These are phyloP conservation scores for Chaetogeoica ovagalla DNA, from an alignment of 2,888 invertebrate species.

Conservation along the genomic window DNA sequence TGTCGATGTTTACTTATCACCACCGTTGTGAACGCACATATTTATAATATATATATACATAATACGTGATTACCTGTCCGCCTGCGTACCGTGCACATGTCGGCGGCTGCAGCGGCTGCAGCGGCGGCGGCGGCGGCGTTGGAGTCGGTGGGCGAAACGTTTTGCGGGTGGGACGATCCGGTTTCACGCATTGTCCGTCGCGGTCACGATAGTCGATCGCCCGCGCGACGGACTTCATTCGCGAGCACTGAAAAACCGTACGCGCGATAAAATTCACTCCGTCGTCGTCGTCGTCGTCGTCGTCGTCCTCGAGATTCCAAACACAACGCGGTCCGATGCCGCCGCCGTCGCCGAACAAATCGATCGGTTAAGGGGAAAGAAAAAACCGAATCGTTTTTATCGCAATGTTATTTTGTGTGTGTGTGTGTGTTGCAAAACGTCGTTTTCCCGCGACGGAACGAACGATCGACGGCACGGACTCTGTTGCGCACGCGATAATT, in stretches of 20 bases:
- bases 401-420: no score
- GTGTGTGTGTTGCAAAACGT: no score
- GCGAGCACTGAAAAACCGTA: neutral
- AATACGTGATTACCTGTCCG: constrained; percentile 25
- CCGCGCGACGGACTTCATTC: neutral
- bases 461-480: constrained; percentile 15
- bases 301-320: no score
- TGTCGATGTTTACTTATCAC: no score
- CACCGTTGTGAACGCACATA: no score
- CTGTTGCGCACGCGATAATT: constrained; percentile 13
- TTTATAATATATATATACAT: no score
- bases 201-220: neutral
- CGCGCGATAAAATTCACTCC: neutral
- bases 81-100: constrained; percentile 23
- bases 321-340: neutral
- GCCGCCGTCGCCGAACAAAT: neutral
- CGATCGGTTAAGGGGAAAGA: no score
- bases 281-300: no score
- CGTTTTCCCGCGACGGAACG: neutral
- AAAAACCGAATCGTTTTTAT: no score
- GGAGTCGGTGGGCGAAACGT: constrained; percentile 2
- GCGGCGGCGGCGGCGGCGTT: neutral
- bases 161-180: neutral
- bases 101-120: neutral
- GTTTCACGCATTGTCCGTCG: constrained; percentile 8